Evolutionary conservation across 2,797 vertebrate species (phyloP).

Genomic region (Hippopotamyrus pictus): DNA sequence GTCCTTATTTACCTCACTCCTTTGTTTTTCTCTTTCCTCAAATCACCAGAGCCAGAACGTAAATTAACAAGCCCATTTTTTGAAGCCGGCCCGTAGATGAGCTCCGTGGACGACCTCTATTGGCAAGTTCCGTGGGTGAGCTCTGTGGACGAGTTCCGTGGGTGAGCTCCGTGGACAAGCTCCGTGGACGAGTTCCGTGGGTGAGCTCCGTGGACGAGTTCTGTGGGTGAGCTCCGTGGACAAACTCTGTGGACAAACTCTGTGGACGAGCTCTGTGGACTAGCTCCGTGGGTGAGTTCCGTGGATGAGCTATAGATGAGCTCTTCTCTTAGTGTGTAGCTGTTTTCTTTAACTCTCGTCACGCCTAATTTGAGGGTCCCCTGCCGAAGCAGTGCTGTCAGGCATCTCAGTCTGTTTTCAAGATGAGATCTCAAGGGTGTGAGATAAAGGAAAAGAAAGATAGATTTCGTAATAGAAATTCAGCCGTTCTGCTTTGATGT

Average conservation of each 20-base stretch:
- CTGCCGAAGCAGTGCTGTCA: background rate
- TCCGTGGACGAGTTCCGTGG: background rate
- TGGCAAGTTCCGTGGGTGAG: background rate
- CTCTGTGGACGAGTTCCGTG: too few relatives aligned
- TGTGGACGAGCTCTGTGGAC: accelerated
- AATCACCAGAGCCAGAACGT: slow-evolving; percentile 32
- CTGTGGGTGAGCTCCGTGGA: background rate
- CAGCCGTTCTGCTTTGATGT: background rate
- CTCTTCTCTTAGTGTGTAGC: background rate
- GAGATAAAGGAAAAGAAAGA: background rate
- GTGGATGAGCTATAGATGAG: background rate
- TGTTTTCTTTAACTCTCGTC: background rate
- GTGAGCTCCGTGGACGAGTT: background rate
- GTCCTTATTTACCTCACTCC: slow-evolving; percentile 40
- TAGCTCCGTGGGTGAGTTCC: background rate
- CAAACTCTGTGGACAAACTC: background rate
- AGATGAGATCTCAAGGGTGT: background rate
- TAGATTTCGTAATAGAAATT: background rate
- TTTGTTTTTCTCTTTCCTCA: slow-evolving; percentile 53
- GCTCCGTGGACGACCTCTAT: background rate
- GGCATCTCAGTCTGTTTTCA: background rate
- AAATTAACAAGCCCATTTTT: slow-evolving; percentile 49
- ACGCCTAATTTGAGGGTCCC: background rate
- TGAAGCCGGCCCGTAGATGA: background rate
- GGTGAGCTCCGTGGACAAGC: too few relatives aligned